These are phyloP conservation scores for Alitta virens DNA, from an alignment of 2,888 invertebrate species.

Conservation along the genomic window DNA sequence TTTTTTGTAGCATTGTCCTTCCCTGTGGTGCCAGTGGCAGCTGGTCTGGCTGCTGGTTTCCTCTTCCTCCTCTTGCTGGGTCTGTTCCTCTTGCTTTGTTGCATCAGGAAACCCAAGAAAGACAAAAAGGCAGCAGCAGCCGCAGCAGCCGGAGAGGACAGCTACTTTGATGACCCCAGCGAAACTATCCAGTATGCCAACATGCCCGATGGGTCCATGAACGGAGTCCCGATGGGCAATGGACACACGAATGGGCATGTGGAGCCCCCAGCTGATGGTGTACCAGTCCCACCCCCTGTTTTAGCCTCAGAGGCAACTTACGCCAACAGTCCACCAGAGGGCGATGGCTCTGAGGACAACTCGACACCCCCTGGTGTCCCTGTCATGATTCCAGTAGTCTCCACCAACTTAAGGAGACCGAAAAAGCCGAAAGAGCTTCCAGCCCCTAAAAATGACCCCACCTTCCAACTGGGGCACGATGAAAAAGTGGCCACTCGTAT, in stretches of 20 bases:
- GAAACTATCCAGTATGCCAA: not conserved
- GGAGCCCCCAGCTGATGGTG: not conserved
- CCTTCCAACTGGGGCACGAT: slow-evolving; percentile 10
- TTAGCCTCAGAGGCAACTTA: not conserved
- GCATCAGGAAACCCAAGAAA: not conserved
- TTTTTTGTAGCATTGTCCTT: not conserved
- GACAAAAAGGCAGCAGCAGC: not conserved
- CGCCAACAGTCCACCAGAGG: not conserved
- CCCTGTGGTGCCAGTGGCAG: not conserved
- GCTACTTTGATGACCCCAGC: not conserved
- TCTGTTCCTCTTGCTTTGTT: not conserved
- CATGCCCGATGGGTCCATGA: not conserved
- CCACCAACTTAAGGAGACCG: not conserved
- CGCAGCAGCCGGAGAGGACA: not conserved
- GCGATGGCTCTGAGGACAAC: not conserved
- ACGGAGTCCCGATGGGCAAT: not conserved
- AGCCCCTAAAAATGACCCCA: not conserved
- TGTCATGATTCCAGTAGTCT: not conserved
- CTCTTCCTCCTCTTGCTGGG: not conserved
- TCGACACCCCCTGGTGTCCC: not conserved
- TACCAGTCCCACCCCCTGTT: not conserved
- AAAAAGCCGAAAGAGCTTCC: not conserved
- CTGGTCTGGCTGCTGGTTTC: not conserved
- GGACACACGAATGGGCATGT: not conserved
- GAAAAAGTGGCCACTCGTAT: slow-evolving; percentile 19